These are phyloP conservation scores for Mobula birostris DNA, from an alignment of 2,113 vertebrate genomes.

Conservation along the genomic window DNA sequence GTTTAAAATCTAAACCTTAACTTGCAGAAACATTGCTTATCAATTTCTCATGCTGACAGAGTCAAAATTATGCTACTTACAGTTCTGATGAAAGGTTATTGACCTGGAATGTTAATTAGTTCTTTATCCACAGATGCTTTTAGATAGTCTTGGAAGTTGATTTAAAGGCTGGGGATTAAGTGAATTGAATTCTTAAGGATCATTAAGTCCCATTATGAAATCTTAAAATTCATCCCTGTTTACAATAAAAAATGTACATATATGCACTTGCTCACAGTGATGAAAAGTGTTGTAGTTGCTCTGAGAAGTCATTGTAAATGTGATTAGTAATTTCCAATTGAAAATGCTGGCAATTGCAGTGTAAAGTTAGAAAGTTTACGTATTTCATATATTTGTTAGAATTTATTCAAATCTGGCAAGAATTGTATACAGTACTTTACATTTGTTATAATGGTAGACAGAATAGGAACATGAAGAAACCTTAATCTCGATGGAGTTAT, in stretches of 20 bases:
- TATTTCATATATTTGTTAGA: neutral
- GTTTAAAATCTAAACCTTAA: neutral
- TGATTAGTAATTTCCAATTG: neutral
- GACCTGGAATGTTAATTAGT: no score
- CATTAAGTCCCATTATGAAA: slow-evolving; percentile 1
- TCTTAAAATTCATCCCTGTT: neutral
- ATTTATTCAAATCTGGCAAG: neutral
- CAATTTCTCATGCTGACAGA: neutral
- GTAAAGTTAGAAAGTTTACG: neutral
- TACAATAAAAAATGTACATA: neutral
- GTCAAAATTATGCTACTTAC: neutral
- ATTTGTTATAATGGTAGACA: neutral
- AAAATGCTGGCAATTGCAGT: neutral
- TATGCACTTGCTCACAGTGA: neutral
- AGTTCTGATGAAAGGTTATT: no score
- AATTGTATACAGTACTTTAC: neutral
- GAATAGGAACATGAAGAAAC: neutral
- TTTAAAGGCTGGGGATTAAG: neutral
- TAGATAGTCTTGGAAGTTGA: neutral
- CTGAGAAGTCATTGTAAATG: neutral
- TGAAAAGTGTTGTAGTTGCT: neutral
- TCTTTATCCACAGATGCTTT: no score
- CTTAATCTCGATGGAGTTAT: neutral
- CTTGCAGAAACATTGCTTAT: neutral
- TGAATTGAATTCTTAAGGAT: neutral